Conservation (phyloP, 2,888 invertebrate species). For the Eubasilissa splendida region DNA sequence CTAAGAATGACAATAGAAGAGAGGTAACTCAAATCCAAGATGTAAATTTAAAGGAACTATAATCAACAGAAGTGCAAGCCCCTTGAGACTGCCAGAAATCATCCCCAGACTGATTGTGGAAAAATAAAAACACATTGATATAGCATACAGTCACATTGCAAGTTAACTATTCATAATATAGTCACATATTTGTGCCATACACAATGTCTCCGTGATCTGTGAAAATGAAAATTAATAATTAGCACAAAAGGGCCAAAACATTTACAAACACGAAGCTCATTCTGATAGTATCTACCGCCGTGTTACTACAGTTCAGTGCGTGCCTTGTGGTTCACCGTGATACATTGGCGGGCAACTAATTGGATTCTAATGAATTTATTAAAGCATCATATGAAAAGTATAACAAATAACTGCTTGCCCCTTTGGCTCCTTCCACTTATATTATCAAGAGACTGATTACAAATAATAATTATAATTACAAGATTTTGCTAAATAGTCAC, state of each 20-base stretch:
- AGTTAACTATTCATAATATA: slow-evolving; percentile 5
- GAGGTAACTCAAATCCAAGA: slow-evolving; percentile 1
- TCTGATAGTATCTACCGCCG: slow-evolving; percentile 18
- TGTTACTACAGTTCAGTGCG: slow-evolving; percentile 21
- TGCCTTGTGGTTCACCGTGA: background rate
- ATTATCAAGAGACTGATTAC: too few species aligned
- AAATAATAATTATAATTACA: too few species aligned
- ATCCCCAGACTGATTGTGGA: slow-evolving; percentile 2
- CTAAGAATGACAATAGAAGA: background rate
- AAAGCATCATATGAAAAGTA: too few species aligned
- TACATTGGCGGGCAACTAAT: too few species aligned
- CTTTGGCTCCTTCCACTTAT: too few species aligned
- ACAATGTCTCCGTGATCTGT: slow-evolving; percentile 51
- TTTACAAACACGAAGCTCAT: slow-evolving; percentile 43
- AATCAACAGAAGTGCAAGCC: slow-evolving; percentile 15
- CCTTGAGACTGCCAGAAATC: slow-evolving; percentile 12
- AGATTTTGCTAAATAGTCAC: too few species aligned
- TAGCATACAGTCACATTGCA: slow-evolving; percentile 36
- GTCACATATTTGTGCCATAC: slow-evolving; percentile 40
- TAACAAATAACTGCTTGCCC: too few species aligned
- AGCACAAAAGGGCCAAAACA: slow-evolving; percentile 42
- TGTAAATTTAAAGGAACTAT: slow-evolving; percentile 9
- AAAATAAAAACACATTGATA: slow-evolving; percentile 32
- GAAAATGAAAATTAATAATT: slow-evolving; percentile 50
- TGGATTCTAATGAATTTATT: too few species aligned